Evolutionary conservation across 2,113 vertebrate species (phyloP), one percentile per base, ranked within the genome.

Genomic region (Hucho hucho): DNA sequence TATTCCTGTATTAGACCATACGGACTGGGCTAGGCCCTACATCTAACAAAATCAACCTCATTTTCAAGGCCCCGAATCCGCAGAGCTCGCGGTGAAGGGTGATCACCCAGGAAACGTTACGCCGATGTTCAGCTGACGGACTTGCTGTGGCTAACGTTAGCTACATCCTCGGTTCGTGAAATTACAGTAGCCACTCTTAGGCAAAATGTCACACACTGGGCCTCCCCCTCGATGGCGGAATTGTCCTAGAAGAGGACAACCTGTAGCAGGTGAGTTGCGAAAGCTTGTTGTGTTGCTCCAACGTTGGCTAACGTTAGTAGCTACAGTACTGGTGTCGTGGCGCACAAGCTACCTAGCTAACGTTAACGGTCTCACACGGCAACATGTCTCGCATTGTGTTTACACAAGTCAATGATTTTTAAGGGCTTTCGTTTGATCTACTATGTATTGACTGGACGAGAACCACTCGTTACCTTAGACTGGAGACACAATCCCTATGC

Each of bases 171-270:
- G 6, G 18, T 49, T 46, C 37, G 26, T 32, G 59, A 4, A 61
- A 16, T 25, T 64, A n/a, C 56, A 78, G 24, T 22, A 66, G 29
- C 24, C n/a, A 43, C 47, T 73, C 1, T 25, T 12, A 7, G 80
- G 46, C 20, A 92, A 13, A 22, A 95, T 98, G 97, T 94, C 95
- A 83, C 95, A 96, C 83, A 94, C 91, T 88, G 96, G 94, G 87
- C 94, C 97, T 76, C 97, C 97, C 82, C 96, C 97, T 81, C 94
- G 97, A 76, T 98, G 97, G 97, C 93, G 95, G 56, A 95, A 95
- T 81, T 99, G 97, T 85, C 97, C 97, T 63, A 93, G 96, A 80
- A 95, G 96, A 87, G 97, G 97, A 76, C 96, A 98, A 82, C 95
- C 95, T 72, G 94, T 99, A 87, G 96, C 95, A 93, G 95, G 97